These are phyloP conservation scores for Gyrodactylus salaris DNA, from an alignment of 1,140 invertebrate species.

Conservation along the genomic window DNA sequence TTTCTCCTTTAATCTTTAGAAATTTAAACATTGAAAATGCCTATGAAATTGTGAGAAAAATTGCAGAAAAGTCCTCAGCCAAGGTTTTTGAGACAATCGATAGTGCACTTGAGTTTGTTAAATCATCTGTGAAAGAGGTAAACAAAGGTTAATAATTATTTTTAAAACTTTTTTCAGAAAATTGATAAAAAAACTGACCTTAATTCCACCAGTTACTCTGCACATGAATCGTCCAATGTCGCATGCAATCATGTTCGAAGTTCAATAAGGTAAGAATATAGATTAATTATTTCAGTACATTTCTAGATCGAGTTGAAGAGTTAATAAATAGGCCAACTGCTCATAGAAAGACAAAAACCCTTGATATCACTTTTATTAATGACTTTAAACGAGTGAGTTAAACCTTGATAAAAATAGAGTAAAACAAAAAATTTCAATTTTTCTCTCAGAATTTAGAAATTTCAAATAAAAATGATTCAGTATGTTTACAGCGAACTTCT, in stretches of 20 bases:
- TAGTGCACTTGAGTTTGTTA: not conserved
- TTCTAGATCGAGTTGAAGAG: not conserved
- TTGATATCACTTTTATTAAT: not conserved
- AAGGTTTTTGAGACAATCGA: not conserved
- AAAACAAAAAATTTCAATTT: not conserved
- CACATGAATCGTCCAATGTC: not conserved
- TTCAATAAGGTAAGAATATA: not conserved
- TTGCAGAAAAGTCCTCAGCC: not conserved
- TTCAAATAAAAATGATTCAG: not conserved
- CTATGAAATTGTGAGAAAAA: not conserved
- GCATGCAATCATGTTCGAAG: not conserved
- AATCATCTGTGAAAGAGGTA: not conserved
- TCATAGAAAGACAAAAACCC: not conserved
- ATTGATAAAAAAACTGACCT: too few species aligned
- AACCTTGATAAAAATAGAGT: not conserved
- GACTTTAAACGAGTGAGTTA: not conserved
- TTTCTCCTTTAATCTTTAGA: not conserved
- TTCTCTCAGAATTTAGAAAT: not conserved
- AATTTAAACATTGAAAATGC: not conserved
- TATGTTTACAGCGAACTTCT: too few species aligned
- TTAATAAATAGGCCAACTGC: not conserved
- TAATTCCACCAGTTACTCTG: not conserved
- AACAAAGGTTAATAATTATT: too few species aligned
- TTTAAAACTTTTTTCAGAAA: too few species aligned
- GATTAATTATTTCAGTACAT: not conserved